Base-by-base conservation (phyloP, 1,140 invertebrate species). In the Tribolium madens region DNA sequence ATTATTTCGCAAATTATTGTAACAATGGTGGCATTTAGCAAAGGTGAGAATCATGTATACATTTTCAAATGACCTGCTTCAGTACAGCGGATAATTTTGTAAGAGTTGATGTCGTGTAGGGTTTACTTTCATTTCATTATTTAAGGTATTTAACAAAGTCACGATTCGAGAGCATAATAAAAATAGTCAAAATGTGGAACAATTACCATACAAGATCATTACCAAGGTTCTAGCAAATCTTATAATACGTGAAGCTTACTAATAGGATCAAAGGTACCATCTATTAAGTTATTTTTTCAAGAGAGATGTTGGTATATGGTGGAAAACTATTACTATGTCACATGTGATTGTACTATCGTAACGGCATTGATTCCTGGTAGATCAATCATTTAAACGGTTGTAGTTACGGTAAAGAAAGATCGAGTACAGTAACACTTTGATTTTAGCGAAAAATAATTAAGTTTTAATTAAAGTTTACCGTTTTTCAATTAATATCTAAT, bases 341-440 rank as follows among this genome's bases (percentile, higher is more conserved):
- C 26, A 64, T 64, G 57, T 33, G 57, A 64, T 7, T 12, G 7
- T 21, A 9, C 4, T 57, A 57, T 21, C 52, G 52, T 64, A 64
- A 64, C 57, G 57, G 57, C 4, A 33, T 33, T 33, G 57, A 33
- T 64, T 64, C 26, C n/a, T 31, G n/a, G 57, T 64, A 64, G 9
- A 64, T 64, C 57, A 64, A 64, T 64, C 21, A 64, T 64, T 64
- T 31, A 64, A 64, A 64, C 57, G 57, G 57, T 64, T 64, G 57
- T 64, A 13, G 57, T 64, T 64, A 64, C 57, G 57, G 57, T 64
- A 64, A 31, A 50, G 26, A n/a, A 33, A 57, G 52, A 57, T 57
- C 15, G 17, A 18, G 52, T 26, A 64, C n/a, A 64, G 26, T 33
- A 64, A 64, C 57, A 14, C 57, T 64, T 33, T 26, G 21, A 64